phyloP scores from a whole-genome alignment of 2,888 invertebrate species.

The Thumatha senex region DNA sequence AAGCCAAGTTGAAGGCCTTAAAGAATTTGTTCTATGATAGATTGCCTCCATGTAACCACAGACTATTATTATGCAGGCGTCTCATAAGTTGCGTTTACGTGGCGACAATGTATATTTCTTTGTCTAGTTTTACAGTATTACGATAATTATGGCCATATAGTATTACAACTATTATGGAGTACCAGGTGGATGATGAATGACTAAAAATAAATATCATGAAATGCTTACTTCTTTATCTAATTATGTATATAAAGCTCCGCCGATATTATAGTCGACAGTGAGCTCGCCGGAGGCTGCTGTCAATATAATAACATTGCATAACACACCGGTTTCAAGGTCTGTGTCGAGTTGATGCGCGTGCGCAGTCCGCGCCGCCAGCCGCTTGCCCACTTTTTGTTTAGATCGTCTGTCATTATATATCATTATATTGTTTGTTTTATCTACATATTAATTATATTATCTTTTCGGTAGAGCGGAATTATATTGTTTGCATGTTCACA shows the following conservation, averaged over 20 bases:
- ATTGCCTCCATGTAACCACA: no score
- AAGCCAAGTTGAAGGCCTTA: no score
- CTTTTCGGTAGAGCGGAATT: neutral
- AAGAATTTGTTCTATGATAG: no score
- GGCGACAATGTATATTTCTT: no score
- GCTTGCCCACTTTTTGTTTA: constrained; percentile 19
- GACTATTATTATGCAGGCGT: no score
- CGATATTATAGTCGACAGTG: constrained; percentile 2
- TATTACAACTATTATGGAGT: no score
- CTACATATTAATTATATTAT: neutral
- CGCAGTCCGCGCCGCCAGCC: constrained; percentile 10
- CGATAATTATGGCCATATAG: no score
- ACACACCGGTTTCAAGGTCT: constrained; percentile 41
- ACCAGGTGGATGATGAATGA: no score
- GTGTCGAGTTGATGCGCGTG: constrained; percentile 34
- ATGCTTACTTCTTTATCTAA: neutral
- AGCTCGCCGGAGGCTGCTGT: constrained; percentile 22
- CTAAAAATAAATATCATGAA: neutral
- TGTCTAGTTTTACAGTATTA: no score
- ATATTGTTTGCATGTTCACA: neutral
- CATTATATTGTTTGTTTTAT: constrained; percentile 6
- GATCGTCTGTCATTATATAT: constrained; percentile 7
- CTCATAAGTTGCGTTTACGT: no score
- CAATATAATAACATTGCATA: constrained; percentile 39
- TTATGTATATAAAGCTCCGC: neutral